Percentiles rank a stretch among this genome's conserved stretches.
phyloP scores from a whole-genome alignment of 2,888 invertebrate species.

The Cryptus viduatorius region DNA sequence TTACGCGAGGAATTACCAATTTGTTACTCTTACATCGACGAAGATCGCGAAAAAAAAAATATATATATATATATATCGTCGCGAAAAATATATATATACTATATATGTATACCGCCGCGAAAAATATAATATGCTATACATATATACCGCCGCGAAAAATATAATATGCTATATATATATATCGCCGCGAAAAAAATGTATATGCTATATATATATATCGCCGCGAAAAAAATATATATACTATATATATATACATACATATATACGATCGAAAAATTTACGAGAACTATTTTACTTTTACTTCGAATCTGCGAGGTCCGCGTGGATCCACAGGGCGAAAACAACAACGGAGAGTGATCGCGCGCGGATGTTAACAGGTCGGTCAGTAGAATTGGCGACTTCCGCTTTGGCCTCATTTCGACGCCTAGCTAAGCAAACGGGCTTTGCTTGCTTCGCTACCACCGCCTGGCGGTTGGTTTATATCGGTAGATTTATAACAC shows the following conservation, averaged over 20 bases:
- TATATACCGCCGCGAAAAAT: neutral
- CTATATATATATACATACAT: conserved; percentile 9
- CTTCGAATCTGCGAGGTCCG: neutral
- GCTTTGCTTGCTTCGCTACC: conserved; percentile 36
- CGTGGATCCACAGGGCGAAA: neutral
- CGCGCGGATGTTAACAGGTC: conserved; percentile 76
- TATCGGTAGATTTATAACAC: conserved; percentile 61
- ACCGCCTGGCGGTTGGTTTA: conserved; percentile 47
- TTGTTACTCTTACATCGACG: conserved; percentile 17
- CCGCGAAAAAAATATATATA: neutral
- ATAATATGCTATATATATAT: conserved; percentile 1
- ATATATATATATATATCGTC: too few relatives aligned
- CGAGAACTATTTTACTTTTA: conserved; percentile 13
- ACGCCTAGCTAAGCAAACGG: conserved; percentile 63
- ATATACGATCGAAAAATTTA: neutral
- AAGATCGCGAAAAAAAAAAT: neutral
- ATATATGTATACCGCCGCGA: conserved; percentile 1
- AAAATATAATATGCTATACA: too few relatives aligned
- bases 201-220: neutral
- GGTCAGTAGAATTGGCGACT: conserved; percentile 78
- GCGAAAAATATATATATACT: neutral
- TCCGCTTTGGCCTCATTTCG: conserved; percentile 79
- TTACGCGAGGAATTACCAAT: conserved; percentile 35
- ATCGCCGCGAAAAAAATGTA: conserved; percentile 5
- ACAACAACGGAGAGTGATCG: conserved; percentile 61